Base-by-base conservation (phyloP, 2,797 vertebrate species). In the Sebastes miniatus region DNA sequence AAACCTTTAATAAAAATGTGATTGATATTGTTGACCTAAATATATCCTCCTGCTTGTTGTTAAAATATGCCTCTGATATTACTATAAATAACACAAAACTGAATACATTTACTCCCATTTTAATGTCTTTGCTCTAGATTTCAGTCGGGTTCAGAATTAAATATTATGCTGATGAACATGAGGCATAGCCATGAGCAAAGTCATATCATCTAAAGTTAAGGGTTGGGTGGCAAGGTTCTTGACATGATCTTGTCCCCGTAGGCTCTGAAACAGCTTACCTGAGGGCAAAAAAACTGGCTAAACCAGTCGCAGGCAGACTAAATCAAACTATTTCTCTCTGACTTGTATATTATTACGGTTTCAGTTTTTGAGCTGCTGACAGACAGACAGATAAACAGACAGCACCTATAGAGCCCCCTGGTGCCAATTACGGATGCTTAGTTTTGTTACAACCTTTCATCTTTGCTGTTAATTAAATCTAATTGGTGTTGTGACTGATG, bases 221-320 rank as follows among this genome's bases (percentile, higher is more conserved):
- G 31, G 50, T 31, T 67, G 18, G 64, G 78, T 88, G 89, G 87
- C 87, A 89, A 77, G 76, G 61, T 76, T 34, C 74, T 77, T 92
- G 91, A 91, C 91, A 83, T 86, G 81, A 90, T 89, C 74, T 83
- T 87, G 91, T 92, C 88, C 86, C 89, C 71, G n/a, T 79, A 76
- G 88, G 84, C 87, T 84, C 47, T 73, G 61, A 81, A 81, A 79
- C 84, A 85, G 69, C 63, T 92, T 65, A 90, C 84, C 87, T 82
- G 61, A 87, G 84, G 90, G 87, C 84, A 87, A 76, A 68, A 84
- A 83, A 79, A 86, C 81, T 2, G 22, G 81, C 77, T 77, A 73
- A 87, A 88, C 63, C 79, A 58, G 65, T 69, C 67, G 77, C 77
- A 69, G 76, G 58, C 69, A 73, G 10, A 80, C 71, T 74, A 64